Base-by-base conservation (phyloP, 2,888 invertebrate genomes). In the Thyatira batis region DNA sequence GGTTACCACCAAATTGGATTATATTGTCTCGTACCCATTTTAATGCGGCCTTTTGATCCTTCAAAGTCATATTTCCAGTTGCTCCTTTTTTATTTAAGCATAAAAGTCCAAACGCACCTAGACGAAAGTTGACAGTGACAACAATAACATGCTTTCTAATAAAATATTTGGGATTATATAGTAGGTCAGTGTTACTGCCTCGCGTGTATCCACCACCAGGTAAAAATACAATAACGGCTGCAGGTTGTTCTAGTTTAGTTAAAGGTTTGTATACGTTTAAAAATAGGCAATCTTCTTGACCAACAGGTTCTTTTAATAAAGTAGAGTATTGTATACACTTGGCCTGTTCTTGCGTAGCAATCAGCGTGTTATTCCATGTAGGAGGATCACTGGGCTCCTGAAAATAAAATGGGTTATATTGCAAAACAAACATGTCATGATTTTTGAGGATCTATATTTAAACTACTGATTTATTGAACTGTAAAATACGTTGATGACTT, bases 11-110 rank as follows among this genome's bases (percentile, higher is more conserved):
- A 39, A 84, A 84, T 43, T 62, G 53, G 1, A 68, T 58, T 20
- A 84, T 83, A 53, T 85, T 82, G 9, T 72, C 66, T 39, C 78
- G 67, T 6, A 84, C 63, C 84, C 85, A 84, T 49, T 61, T 73
- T 3, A 85, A 56, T n/a, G 83, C 82, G 25, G 72, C 72, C n/a
- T 80, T 63, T 69, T 82, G 80, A 54, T 85, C 84, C 63, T 80
- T 82, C 27, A 84, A 58, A 2, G 78, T 84, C 11, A 73, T 65
- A 44, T 85, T 85, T 3, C 84, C 84, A 5, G 83, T 70, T 11
- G 75, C 78, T 49, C 71, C 79, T 54, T 72, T 57, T 5, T 61
- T 73, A 23, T 78, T 74, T 5, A 84, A 54, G 46, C 83, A 80
- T 4, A 84, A 62, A 52, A 84, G 82, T 53, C 85, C 85, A 46